A percentile compares a stretch with the other conserved stretches of the same genome.
Evolutionary conservation across 2,113 vertebrate genomes (phyloP).

Genomic region (Rhynchomys soricoides): DNA sequence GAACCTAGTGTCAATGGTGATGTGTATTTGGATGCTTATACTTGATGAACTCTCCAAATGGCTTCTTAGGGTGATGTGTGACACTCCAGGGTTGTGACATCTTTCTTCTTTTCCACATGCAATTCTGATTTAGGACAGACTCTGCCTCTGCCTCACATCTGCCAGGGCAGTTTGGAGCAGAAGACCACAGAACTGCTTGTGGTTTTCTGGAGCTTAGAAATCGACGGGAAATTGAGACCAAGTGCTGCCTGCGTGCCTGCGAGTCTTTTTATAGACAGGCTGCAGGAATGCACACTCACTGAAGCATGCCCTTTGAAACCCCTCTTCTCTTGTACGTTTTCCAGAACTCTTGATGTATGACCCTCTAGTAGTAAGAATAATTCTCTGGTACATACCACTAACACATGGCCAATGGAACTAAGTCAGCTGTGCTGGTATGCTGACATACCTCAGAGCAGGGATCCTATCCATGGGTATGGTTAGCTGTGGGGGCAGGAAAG

Average conservation of each 20-base stretch:
- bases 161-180: slow-evolving; percentile 22
- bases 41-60: not conserved
- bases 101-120: not conserved
- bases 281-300: slow-evolving; percentile 41
- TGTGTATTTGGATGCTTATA: accelerated
- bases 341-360: slow-evolving; percentile 64
- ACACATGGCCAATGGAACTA: slow-evolving; percentile 58
- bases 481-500: not conserved
- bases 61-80: not conserved
- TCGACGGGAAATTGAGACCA: slow-evolving; percentile 76
- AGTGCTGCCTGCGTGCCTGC: slow-evolving; percentile 57
- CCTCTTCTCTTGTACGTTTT: slow-evolving; percentile 22
- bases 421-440: slow-evolving; percentile 35
- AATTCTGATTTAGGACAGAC: not conserved
- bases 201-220: slow-evolving; percentile 65
- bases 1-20: accelerated
- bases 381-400: slow-evolving; percentile 36
- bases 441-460: slow-evolving; percentile 21
- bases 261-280: slow-evolving; percentile 69
- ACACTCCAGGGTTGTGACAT: not conserved
- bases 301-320: slow-evolving; percentile 68
- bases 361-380: slow-evolving; percentile 8
- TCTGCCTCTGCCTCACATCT: not conserved
- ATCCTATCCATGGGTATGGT: slow-evolving; percentile 53
- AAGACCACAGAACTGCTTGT: slow-evolving; percentile 34